A percentile compares a stretch with the other conserved stretches of the same genome.
Evolutionary conservation across 2,113 vertebrate genomes (phyloP).

Genomic region (Gracilinanus agilis): DNA sequence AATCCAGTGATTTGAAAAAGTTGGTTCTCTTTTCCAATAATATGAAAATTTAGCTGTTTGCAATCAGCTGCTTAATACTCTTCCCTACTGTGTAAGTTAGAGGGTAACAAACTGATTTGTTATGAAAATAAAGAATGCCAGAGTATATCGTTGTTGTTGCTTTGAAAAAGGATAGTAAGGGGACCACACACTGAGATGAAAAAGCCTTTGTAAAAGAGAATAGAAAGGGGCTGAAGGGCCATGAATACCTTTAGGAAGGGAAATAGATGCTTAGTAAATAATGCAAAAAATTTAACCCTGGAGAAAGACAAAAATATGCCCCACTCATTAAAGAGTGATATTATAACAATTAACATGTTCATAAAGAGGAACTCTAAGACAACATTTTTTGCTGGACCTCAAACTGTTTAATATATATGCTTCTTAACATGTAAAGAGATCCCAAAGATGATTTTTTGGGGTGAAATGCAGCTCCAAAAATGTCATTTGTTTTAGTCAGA

Average conservation of each 20-base stretch:
- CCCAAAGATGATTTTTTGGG: neutral
- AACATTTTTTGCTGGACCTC: neutral
- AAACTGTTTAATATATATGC: neutral
- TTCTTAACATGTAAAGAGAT: neutral
- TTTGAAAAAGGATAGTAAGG: slow-evolving; percentile 38
- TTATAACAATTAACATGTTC: neutral
- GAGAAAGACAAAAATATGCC: neutral
- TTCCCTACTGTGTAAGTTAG: slow-evolving; percentile 6
- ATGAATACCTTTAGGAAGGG: slow-evolving; percentile 12
- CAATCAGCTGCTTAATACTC: neutral
- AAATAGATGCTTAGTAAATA: slow-evolving; percentile 24
- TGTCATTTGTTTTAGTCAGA: neutral
- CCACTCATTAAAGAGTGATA: neutral
- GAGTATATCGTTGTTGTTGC: slow-evolving; percentile 22
- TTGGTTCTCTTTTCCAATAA: neutral
- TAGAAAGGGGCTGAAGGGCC: neutral
- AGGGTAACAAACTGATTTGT: slow-evolving; percentile 34
- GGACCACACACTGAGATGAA: slow-evolving; percentile 19
- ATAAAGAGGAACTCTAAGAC: neutral
- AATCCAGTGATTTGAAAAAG: neutral
- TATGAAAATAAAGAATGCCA: slow-evolving; percentile 31
- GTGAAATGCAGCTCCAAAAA: neutral
- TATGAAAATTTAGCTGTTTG: neutral
- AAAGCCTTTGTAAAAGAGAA: neutral
- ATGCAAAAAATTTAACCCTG: neutral